Conservation (phyloP, 1,140 invertebrate species). For the Aphaenogaster rudis region DNA sequence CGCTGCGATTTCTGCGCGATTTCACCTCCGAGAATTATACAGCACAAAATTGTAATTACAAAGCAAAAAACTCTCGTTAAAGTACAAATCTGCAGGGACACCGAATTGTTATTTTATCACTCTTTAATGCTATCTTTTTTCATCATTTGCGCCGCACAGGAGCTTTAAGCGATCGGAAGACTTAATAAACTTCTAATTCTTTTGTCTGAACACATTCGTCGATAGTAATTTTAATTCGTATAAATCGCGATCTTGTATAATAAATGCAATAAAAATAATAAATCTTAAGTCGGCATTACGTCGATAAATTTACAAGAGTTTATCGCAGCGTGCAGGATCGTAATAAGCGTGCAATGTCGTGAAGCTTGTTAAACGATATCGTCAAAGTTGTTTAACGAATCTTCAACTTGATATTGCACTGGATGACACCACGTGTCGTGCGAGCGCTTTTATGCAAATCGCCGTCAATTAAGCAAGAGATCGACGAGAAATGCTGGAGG, state of each 20-base stretch:
- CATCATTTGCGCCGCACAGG: background rate
- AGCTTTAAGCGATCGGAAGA: background rate
- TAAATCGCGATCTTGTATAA: background rate
- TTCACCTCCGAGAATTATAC: background rate
- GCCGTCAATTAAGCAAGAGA: constrained; percentile 15
- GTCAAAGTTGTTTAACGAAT: constrained; percentile 27
- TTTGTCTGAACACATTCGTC: background rate
- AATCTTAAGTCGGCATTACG: background rate
- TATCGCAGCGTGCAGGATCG: constrained; percentile 26
- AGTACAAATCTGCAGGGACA: constrained; percentile 28
- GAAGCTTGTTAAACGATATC: constrained; percentile 31
- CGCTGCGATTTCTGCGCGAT: constrained; percentile 23
- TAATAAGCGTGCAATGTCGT: constrained; percentile 7
- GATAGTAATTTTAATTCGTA: background rate
- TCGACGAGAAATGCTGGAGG: constrained; percentile 7
- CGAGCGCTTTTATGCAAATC: constrained; percentile 1
- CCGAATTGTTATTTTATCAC: constrained; percentile 15
- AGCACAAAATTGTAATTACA: constrained; percentile 17
- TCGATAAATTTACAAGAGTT: constrained; percentile 35
- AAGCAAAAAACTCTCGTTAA: constrained; percentile 32
- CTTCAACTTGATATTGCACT: constrained; percentile 21
- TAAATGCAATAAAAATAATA: constrained; percentile 10
- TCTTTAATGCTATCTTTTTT: background rate
- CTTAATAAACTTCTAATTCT: background rate
- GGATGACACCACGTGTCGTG: constrained; percentile 23